A percentile compares a stretch with the other conserved stretches of the same genome.
Evolutionary conservation across 1,140 invertebrate genomes (phyloP).

Genomic region (Neoseiulus cucumeris): DNA sequence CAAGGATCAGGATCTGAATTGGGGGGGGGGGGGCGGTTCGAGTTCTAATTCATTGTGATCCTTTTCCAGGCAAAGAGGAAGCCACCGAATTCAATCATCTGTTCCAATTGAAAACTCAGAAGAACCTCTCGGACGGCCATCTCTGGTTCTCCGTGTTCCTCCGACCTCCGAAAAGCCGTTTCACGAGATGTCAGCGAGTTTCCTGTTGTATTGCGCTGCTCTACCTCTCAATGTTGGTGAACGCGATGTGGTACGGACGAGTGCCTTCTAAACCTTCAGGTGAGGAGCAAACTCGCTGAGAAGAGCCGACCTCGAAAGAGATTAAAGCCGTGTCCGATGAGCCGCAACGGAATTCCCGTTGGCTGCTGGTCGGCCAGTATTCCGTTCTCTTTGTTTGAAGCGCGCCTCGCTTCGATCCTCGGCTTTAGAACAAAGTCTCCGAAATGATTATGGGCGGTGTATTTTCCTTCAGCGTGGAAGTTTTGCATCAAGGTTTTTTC

Average conservation of each 20-base stretch:
- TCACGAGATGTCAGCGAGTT: constrained; percentile 33
- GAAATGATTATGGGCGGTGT: too few relatives aligned
- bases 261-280: constrained; percentile 19
- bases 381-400: too few relatives aligned
- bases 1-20: too few relatives aligned
- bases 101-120: constrained; percentile 29
- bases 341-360: too few relatives aligned
- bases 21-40: too few relatives aligned
- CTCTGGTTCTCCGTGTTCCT: constrained; percentile 38
- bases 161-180: constrained; percentile 32
- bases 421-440: too few relatives aligned
- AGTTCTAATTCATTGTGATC: constrained; percentile 12
- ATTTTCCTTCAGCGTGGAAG: too few relatives aligned
- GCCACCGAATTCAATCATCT: constrained; percentile 30
- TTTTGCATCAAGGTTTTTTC: neutral
- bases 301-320: too few relatives aligned
- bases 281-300: neutral
- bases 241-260: constrained; percentile 35
- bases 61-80: constrained; percentile 18
- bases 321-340: too few relatives aligned
- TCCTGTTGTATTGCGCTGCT: constrained; percentile 35
- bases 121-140: constrained; percentile 35
- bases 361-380: too few relatives aligned
- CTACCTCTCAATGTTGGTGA: constrained; percentile 35
- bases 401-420: too few relatives aligned